Evolutionary conservation across 2,797 vertebrate species (phyloP).

Genomic region (Molossus molossus): DNA sequence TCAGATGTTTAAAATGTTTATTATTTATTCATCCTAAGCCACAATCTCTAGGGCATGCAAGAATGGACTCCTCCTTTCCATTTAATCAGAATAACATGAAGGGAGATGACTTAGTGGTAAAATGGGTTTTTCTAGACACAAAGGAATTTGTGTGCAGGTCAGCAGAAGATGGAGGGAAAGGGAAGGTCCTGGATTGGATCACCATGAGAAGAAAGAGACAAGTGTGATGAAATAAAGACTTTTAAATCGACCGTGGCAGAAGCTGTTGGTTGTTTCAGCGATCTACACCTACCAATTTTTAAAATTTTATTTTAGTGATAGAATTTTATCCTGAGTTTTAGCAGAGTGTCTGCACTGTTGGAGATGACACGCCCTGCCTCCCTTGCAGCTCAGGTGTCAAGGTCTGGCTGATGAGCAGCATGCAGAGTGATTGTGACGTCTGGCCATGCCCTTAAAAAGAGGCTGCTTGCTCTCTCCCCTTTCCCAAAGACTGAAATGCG

Average conservation of each 20-base stretch:
- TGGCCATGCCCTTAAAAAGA: not conserved
- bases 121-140: conserved; percentile 36
- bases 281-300: not conserved
- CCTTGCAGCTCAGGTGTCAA: not conserved
- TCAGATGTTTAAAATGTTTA: conserved; percentile 28
- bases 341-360: not conserved
- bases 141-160: not conserved
- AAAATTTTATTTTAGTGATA: not conserved
- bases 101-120: not conserved
- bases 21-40: conserved; percentile 44
- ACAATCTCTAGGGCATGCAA: conserved; percentile 6
- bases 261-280: not conserved
- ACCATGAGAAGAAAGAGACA: not conserved
- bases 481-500: not conserved
- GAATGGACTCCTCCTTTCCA: not conserved
- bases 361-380: not conserved
- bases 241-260: not conserved
- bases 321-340: conserved; percentile 5
- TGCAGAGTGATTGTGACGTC: not conserved
- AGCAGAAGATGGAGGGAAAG: not conserved
- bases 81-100: conserved; percentile 64
- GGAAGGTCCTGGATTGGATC: not conserved
- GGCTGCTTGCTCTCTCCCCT: not conserved
- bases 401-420: not conserved
- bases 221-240: not conserved